Base-by-base conservation (phyloP, 2,113 vertebrate species). In the Siniperca knerii region DNA sequence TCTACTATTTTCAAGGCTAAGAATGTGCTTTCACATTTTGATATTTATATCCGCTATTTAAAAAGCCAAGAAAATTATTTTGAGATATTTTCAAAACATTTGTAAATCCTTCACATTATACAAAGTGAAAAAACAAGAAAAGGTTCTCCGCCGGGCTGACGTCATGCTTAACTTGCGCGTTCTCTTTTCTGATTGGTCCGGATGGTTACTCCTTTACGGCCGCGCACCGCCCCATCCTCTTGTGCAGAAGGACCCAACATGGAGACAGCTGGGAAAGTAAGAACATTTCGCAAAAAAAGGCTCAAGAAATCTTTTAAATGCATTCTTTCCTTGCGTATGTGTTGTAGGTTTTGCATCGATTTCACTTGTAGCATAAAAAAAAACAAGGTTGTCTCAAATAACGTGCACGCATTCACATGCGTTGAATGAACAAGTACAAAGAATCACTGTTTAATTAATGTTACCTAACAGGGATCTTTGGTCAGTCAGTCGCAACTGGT, bases 191-290 rank as follows among this genome's bases (percentile, higher is more conserved):
- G 85, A 95, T 94, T 93, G 94, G 94, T 72, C 79, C 1, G 9
- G 4, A 37, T 2, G 16, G 10, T 1, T 42, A 74, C 64, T 85
- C 18, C 70, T 87, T 85, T 83, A 77, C 83, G 85, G 81, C 64
- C 13, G 6, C 54, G 46, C 37, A 0, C n/a, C 13, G 6, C 65
- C 61, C 29, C 57, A 0, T 10, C 54, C 42, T 37, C 23, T 73
- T 40, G 20, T 23, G 18, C 50, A 1, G 35, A 50, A 79, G 52
- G 6, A 75, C 8, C 23, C 1, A 92, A 84, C 88, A 96, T 96
- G 96, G 94, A 93, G 75, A 95, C 96, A 48, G 91, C 84, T 70
- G 95, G 95, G 0, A 79, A 95, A 93, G 96, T 96, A 83, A 94
- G 95, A 89, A 1, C 4, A 3, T 2, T 52, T 75, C 55, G 2